Evolutionary conservation across 2,888 invertebrate genomes (phyloP).

Genomic region (Exephanes ischioxanthus): DNA sequence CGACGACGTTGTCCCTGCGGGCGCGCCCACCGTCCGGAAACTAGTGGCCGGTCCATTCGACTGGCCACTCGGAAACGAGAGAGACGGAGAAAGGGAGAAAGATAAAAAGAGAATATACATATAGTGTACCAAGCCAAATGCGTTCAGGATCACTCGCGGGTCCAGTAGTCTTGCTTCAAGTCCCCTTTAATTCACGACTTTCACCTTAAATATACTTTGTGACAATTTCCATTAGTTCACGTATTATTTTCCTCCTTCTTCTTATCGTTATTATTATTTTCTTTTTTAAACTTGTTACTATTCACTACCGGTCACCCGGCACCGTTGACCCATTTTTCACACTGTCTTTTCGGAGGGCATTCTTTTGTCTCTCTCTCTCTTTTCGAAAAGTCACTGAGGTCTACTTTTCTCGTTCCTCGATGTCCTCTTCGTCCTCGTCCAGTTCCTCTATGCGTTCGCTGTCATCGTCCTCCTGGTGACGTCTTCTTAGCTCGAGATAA

Average conservation of each 20-base stretch:
- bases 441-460: conserved; percentile 41
- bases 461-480: conserved; percentile 77
- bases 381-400: conserved; percentile 15
- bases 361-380: conserved; percentile 18
- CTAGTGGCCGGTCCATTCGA: conserved; percentile 86
- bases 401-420: conserved; percentile 41
- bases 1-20: conserved; percentile 70
- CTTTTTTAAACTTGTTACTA: background rate
- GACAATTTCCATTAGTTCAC: conserved; percentile 52
- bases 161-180: conserved; percentile 23
- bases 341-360: background rate
- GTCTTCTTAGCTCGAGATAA: conserved; percentile 79
- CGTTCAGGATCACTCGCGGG: conserved; percentile 60
- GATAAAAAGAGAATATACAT: conserved; percentile 41
- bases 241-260: conserved; percentile 49
- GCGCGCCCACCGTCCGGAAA: conserved; percentile 61
- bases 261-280: conserved; percentile 42
- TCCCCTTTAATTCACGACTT: conserved; percentile 42
- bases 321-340: conserved; percentile 61
- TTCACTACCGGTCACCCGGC: conserved; percentile 81
- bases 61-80: conserved; percentile 65
- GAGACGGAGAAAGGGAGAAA: conserved; percentile 33
- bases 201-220: conserved; percentile 48
- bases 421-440: conserved; percentile 55
- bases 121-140: conserved; percentile 35